phyloP scores from a whole-genome alignment of 2,888 invertebrate genomes.

The Itoplectis maculator region DNA sequence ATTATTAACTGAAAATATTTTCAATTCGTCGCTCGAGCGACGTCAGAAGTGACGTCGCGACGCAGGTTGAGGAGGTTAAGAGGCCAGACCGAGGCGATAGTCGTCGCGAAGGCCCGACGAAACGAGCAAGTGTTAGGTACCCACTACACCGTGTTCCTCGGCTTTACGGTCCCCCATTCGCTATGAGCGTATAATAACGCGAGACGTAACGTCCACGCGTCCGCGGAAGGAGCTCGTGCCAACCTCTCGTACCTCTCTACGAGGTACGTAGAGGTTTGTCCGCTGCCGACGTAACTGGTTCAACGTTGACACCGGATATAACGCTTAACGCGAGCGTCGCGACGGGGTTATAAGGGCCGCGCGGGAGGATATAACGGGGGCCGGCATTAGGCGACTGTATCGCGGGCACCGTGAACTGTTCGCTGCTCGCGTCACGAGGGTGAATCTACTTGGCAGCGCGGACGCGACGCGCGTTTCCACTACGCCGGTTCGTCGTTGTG shows the following conservation, averaged over 20 bases:
- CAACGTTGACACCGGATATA: conserved; percentile 66
- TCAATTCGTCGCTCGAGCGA: not conserved
- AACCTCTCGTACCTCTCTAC: not conserved
- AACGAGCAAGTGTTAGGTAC: conserved; percentile 12
- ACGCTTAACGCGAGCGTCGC: conserved; percentile 59
- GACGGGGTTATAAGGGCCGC: conserved; percentile 54
- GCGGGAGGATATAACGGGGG: conserved; percentile 64
- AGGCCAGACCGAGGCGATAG: not conserved
- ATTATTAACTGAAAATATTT: not conserved
- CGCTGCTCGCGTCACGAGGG: conserved; percentile 21
- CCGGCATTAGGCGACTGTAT: conserved; percentile 61
- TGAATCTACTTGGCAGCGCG: conserved; percentile 12
- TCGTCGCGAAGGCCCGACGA: conserved; percentile 8
- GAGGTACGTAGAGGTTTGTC: too few species aligned
- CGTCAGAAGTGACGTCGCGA: not conserved
- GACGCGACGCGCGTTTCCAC: too few species aligned
- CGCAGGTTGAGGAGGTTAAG: too few species aligned
- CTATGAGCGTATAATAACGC: conserved; percentile 16
- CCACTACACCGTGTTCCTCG: not conserved
- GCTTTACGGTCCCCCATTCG: conserved; percentile 3
- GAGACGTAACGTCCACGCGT: conserved; percentile 32
- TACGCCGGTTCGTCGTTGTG: conserved; percentile 9
- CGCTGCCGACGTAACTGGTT: conserved; percentile 59
- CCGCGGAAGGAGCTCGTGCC: conserved; percentile 8
- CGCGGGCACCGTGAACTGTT: not conserved